A percentile compares a stretch with the other conserved stretches of the same genome.
phyloP scores from a whole-genome alignment of 2,888 invertebrate genomes.

The Hypsopygia costalis region DNA sequence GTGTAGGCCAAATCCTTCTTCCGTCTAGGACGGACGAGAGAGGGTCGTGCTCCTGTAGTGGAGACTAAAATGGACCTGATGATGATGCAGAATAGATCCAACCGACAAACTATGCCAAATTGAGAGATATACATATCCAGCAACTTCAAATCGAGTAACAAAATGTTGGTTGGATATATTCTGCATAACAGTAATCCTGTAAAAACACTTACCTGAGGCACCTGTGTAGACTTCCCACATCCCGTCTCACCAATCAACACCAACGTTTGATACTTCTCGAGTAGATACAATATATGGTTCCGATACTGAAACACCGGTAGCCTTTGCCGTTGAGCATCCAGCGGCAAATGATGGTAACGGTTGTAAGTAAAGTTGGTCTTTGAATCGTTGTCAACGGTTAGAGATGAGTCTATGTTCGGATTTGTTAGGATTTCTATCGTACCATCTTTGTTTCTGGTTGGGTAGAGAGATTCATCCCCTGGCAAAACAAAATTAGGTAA shows the following conservation, averaged over 20 bases:
- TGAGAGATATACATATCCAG: too few relatives aligned
- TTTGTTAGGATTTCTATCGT: constrained; percentile 57
- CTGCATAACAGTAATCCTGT: too few relatives aligned
- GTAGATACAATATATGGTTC: constrained; percentile 90
- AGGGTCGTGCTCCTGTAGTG: too few relatives aligned
- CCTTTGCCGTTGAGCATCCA: constrained; percentile 91
- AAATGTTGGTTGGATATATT: too few relatives aligned
- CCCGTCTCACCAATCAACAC: constrained; percentile 97
- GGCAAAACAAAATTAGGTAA: constrained; percentile 21
- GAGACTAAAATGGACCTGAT: too few relatives aligned
- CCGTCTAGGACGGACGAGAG: too few relatives aligned
- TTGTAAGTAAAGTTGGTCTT: constrained; percentile 90
- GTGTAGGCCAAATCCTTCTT: too few relatives aligned
- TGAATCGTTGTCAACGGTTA: constrained; percentile 79
- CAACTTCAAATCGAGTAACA: too few relatives aligned
- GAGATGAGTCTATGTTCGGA: constrained; percentile 55
- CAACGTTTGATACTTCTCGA: constrained; percentile 94
- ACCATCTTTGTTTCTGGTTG: constrained; percentile 61
- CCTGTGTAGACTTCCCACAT: constrained; percentile 97
- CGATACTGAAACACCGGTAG: constrained; percentile 93
- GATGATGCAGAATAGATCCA: too few relatives aligned
- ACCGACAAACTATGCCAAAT: too few relatives aligned
- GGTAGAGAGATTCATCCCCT: constrained; percentile 55
- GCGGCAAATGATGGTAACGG: constrained; percentile 89
- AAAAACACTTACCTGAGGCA: constrained; percentile 90